A percentile compares a stretch with the other conserved stretches of the same genome.
phyloP scores from a whole-genome alignment of 2,888 invertebrate genomes.

The Nymphalis polychloros region DNA sequence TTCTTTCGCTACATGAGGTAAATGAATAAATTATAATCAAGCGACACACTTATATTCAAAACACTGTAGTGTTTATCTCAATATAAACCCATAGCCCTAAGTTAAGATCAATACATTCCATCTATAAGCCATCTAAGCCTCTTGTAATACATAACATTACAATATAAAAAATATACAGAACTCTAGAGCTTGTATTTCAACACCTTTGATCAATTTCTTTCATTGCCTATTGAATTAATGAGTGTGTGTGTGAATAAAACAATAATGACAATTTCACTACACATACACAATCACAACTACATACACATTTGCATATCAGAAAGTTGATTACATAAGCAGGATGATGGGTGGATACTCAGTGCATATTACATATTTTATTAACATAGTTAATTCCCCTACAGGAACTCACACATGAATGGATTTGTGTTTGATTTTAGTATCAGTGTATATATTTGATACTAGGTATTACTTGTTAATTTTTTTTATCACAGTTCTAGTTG shows the following conservation, averaged over 20 bases:
- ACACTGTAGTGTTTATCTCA: too few species aligned
- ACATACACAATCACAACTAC: not conserved
- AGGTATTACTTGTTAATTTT: too few species aligned
- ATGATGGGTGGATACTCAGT: not conserved
- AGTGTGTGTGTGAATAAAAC: slow-evolving; percentile 2
- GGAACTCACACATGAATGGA: slow-evolving; percentile 12
- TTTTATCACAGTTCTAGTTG: too few species aligned
- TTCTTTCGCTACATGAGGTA: too few species aligned
- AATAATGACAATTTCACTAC: slow-evolving; percentile 6
- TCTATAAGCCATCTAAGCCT: too few species aligned
- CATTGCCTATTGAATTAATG: slow-evolving; percentile 8
- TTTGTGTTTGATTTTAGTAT: not conserved
- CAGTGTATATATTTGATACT: too few species aligned
- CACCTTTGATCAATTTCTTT: not conserved
- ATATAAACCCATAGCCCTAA: too few species aligned
- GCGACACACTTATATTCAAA: too few species aligned
- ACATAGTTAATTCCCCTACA: slow-evolving; percentile 15
- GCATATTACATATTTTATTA: not conserved
- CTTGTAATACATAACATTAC: too few species aligned
- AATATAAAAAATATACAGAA: not conserved
- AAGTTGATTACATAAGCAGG: not conserved
- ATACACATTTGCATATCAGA: not conserved
- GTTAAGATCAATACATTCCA: too few species aligned
- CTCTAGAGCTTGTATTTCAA: not conserved
- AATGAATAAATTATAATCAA: too few species aligned